phyloP scores from a whole-genome alignment of 2,888 invertebrate genomes.

The Ochropleura plecta region DNA sequence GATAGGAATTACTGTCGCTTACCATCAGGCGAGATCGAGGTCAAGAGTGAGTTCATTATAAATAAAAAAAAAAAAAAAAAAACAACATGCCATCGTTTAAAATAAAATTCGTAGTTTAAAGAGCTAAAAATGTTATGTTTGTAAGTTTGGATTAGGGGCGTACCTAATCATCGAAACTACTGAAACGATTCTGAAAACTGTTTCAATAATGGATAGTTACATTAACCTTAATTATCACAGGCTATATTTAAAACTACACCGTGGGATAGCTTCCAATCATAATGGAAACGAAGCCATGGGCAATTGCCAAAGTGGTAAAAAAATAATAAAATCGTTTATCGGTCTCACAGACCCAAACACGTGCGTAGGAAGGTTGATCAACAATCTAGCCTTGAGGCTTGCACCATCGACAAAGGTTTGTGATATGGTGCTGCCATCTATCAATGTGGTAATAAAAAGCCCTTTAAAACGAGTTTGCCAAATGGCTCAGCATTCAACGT shows the following conservation, averaged over 20 bases:
- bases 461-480: constrained; percentile 44
- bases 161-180: background rate
- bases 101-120: background rate
- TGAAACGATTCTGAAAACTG: background rate
- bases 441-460: constrained; percentile 48
- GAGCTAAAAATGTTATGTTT: background rate
- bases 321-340: background rate
- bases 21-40: too few relatives aligned
- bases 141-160: background rate
- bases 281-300: background rate
- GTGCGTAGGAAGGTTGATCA: background rate
- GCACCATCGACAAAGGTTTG: constrained; percentile 22
- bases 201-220: background rate
- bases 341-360: background rate
- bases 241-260: background rate
- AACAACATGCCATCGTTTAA: background rate
- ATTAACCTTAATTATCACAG: background rate
- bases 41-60: too few relatives aligned
- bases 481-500: constrained; percentile 44
- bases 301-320: background rate
- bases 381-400: constrained; percentile 22
- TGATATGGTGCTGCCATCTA: constrained; percentile 41
- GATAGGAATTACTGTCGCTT: too few relatives aligned
- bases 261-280: background rate
- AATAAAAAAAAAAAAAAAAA: too few relatives aligned